A percentile compares a stretch with the other conserved stretches of the same genome.
phyloP scores from a whole-genome alignment of 1,140 invertebrate genomes.

The Zaprionus kolodkinae region DNA sequence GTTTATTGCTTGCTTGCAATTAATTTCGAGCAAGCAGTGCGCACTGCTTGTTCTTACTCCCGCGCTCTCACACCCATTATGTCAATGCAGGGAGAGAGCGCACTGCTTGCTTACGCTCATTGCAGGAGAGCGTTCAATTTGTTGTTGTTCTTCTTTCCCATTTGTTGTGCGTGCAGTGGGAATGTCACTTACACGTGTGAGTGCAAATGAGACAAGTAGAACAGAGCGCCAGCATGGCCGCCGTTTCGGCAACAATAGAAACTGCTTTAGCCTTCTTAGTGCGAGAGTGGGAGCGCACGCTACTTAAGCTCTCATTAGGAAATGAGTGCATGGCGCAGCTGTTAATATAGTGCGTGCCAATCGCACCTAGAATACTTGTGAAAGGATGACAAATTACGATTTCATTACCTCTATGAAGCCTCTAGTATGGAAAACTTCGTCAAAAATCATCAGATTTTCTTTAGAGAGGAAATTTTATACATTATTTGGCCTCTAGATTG shows the following conservation, averaged over 20 bases:
- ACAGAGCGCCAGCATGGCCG: background rate
- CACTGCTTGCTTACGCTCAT: background rate
- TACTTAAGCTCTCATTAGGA: background rate
- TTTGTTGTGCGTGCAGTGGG: background rate
- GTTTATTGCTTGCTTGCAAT: background rate
- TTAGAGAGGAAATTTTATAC: too few species aligned
- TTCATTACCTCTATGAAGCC: too few species aligned
- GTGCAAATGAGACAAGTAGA: background rate
- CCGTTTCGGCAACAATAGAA: background rate
- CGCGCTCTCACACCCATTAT: background rate
- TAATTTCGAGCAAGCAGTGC: background rate
- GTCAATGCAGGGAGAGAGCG: background rate
- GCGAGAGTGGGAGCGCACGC: background rate
- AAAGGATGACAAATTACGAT: background rate
- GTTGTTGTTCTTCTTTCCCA: background rate
- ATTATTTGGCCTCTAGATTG: too few species aligned
- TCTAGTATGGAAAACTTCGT: too few species aligned
- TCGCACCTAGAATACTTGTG: background rate
- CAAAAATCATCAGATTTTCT: too few species aligned
- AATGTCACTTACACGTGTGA: background rate
- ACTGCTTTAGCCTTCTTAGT: background rate
- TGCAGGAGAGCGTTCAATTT: background rate
- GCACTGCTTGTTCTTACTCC: background rate
- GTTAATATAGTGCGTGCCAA: background rate
- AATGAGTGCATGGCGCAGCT: background rate